Evolutionary conservation across 2,888 invertebrate species (phyloP), one percentile per base, ranked within the genome.

Genomic region (Hirtodrosophila confusa): DNA sequence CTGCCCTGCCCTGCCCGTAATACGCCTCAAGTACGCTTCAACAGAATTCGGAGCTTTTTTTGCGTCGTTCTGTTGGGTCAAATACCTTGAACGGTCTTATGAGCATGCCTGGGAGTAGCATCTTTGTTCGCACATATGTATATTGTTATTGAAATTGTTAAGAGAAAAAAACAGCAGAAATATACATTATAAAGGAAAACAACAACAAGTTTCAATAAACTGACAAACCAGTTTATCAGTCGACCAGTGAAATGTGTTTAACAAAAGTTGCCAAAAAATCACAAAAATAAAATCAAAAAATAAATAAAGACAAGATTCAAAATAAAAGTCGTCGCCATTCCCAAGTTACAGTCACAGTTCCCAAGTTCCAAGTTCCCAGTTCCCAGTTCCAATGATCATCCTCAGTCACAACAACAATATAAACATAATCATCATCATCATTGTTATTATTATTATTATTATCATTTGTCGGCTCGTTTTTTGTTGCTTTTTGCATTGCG

Each of bases 221-320:
- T 65, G 69, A 50, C 43, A 85, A 85, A 82, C 82, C 82, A 85
- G 82, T 82, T 82, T 85, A 69, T 67, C 69, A 76, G 51, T 48
- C 64, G 72, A 50, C 62, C 67, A 69, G 66, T 66, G 71, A 83
- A 77, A 83, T 71, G 68, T 64, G 56, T 57, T 68, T 51, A 47
- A 36, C 44, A 57, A 69, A 56, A 47, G 31, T 51, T 60, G 48
- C 61, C 58, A 67, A 75, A 69, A 56, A 40, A 44, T 36, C 7
- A 31, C 7, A 50, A 29, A 11, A 47, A 53, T 41, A 55, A 61
- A 49, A 49, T 47, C 36, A 24, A 1, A 29, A 49, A 39, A n/a
- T n/a, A 44, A 44, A 33, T 33, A 44, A 23, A 36, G 35, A 11
- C 11, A 11, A 9, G 4, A 10, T 31, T 7, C 31, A 48, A 51